Evolutionary conservation across 2,888 invertebrate genomes (phyloP), one percentile per base, ranked within the genome.

Genomic region (Atethmia centrago): DNA sequence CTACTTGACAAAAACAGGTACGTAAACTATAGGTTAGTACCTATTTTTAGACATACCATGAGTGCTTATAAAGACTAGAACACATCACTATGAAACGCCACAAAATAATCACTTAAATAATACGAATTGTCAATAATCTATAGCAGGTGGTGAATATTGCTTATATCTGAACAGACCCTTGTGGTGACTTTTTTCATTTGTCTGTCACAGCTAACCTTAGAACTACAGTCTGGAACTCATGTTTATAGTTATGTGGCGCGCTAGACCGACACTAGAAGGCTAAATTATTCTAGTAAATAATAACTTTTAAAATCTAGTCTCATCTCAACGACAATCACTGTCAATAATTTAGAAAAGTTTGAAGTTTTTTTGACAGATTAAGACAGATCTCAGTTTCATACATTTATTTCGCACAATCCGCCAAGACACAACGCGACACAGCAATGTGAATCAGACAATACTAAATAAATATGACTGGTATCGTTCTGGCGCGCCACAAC

Each of bases 141-240:
- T 40, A 19, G n/a, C 28, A 40, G 45, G 25, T 25, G 2, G 45
- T 59, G 36, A 56, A 74, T 51, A 77, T 42, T 45, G 70, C 64
- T 82, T 62, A 70, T 77, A 79, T 77, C 42, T 82, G 82, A 79
- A 82, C 82, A 65, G 77, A 77, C 65, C 82, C 62, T 47, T 36
- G 55, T 77, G 49, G 42, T 42, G 31, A 51, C 42, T 45, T 59
- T 53, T 61, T 45, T 36, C 2, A 42, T 66, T 16, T 31, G 2
- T 53, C 19, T 28, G 0, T 31, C 58, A 55, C n/a, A 25, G 19
- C 19, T 79, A 45, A 55, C 10, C 49, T 69, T 69, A 0, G 25
- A 68, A 36, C 10, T n/a, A 16, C 21, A 47, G 10, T 49, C 10
- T 10, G 16, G 16, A 31, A 8, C 16, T 16, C 16, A 28, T 49